Percentiles rank a stretch among this genome's conserved stretches.
Conservation (phyloP, 2,888 invertebrate species). For the Muschampia plurimacula region DNA sequence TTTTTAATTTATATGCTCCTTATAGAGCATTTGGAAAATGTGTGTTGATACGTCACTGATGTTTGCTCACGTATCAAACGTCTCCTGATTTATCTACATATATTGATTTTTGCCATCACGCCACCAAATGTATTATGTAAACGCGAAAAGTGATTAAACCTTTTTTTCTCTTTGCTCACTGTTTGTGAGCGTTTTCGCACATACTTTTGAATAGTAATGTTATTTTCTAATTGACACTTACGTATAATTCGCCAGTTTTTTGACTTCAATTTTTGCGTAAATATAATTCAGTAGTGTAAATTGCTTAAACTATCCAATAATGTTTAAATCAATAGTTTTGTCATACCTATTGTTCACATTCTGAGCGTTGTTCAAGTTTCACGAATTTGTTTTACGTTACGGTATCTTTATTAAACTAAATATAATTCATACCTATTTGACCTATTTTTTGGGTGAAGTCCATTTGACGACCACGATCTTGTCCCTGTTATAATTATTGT, state of each 20-base stretch:
- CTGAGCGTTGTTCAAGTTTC: neutral
- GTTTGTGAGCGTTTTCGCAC: slow-evolving; percentile 25
- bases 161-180: slow-evolving; percentile 15
- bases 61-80: slow-evolving; percentile 63
- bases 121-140: slow-evolving; percentile 67
- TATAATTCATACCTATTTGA: neutral
- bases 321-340: neutral
- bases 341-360: neutral
- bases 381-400: neutral
- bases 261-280: slow-evolving; percentile 5
- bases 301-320: slow-evolving; percentile 1
- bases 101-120: slow-evolving; percentile 76
- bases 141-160: slow-evolving; percentile 55
- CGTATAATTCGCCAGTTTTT: slow-evolving; percentile 6
- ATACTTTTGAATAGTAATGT: slow-evolving; percentile 19
- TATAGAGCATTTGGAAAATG: slow-evolving; percentile 60
- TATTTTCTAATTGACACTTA: slow-evolving; percentile 22
- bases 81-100: slow-evolving; percentile 59
- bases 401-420: neutral
- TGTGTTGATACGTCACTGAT: slow-evolving; percentile 54
- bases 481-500: too few relatives aligned
- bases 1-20: slow-evolving; percentile 78
- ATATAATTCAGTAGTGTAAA: slow-evolving; percentile 4
- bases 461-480: neutral
- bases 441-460: neutral